Base-by-base conservation (phyloP, 1,140 invertebrate species). In the Heliconius melpomene region DNA sequence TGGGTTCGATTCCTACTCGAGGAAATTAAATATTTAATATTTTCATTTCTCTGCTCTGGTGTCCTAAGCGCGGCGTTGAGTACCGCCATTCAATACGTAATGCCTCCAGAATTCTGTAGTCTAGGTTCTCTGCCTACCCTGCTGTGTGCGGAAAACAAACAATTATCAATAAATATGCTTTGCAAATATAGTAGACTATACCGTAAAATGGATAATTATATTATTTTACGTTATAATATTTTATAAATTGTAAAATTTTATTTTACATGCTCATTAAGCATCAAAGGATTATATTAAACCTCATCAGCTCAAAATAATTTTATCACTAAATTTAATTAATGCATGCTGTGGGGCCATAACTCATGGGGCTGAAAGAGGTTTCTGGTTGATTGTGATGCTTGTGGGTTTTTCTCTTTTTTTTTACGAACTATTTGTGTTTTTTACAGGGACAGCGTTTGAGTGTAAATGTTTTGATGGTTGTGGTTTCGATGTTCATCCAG, bases 261-360 rank as follows among this genome's bases (percentile, higher is more conserved):
- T n/a, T 60, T 36, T 71, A 71, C 6, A 29, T 71, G 26, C 70
- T 36, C 32, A 23, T 71, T 71, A 71, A 71, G 13, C 29, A 13
- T 20, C 9, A 71, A 32, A 71, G 70, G 70, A 71, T 71, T 71
- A 71, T 36, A 32, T 71, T 71, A 36, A 71, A 36, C 29, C 70
- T 20, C 70, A 36, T 60, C 2, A 23, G 26, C 11, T 26, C 8
- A 3, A 23, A 23, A 60, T 1, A 9, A 2, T 60, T 60, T 60
- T 60, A 26, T 26, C 26, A 46, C 26, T 7, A 20, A 26, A 60
- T 26, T 60, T 60, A 60, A 60, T 60, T 11, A 60, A 23, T 23
- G 7, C 40, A 46, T 46, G 3, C 13, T 46, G 40, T 46, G 13
- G 13, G 40, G 40, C 13, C 13, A 46, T 46, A 46, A 46, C 40